Percentiles rank a stretch among this genome's conserved stretches.
These are phyloP conservation scores for Dryobota labecula DNA, from an alignment of 2,888 invertebrate genomes.

Conservation along the genomic window DNA sequence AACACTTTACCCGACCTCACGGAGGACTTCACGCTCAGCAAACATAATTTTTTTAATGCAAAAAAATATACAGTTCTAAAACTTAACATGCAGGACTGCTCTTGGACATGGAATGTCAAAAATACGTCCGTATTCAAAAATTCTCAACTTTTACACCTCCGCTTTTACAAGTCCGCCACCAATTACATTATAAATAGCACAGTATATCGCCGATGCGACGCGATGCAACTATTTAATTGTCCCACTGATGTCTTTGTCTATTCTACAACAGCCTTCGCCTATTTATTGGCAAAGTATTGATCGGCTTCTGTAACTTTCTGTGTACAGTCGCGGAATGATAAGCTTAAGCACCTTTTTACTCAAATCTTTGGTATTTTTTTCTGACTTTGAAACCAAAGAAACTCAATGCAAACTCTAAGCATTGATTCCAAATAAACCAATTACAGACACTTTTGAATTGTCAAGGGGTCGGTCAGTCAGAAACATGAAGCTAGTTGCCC, in stretches of 20 bases:
- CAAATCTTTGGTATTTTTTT: background rate
- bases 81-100: background rate
- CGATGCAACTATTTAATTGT: slow-evolving; percentile 33
- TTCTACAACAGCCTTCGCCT: slow-evolving; percentile 51
- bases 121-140: no score
- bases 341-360: background rate
- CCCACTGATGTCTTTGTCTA: slow-evolving; percentile 47
- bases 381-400: background rate
- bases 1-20: no score
- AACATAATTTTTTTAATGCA: background rate
- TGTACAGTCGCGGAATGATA: slow-evolving; percentile 9
- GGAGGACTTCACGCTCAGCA: background rate
- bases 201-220: slow-evolving; percentile 1
- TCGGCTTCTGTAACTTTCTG: slow-evolving; percentile 51
- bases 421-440: no score
- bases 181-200: slow-evolving; percentile 1
- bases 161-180: background rate
- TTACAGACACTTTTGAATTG: no score
- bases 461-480: no score
- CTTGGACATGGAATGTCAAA: background rate
- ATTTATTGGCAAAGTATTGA: slow-evolving; percentile 55
- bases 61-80: background rate
- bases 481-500: no score
- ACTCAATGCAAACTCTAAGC: no score
- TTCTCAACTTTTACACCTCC: background rate